Evolutionary conservation across 2,888 invertebrate species (phyloP), one percentile per base, ranked within the genome.

Genomic region (Morinoia aosen): DNA sequence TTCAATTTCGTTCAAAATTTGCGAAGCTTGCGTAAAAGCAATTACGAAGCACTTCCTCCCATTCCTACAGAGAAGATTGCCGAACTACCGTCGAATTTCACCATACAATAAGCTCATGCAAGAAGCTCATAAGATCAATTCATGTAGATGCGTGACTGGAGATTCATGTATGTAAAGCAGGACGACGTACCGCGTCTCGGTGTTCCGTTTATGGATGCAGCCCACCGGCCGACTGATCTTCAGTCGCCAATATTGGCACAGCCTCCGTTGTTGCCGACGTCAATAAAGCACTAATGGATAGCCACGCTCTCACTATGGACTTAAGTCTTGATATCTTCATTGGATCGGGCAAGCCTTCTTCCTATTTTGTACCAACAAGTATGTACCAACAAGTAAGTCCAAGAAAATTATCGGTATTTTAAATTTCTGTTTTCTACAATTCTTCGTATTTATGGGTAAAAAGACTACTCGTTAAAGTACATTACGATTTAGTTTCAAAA

Each of bases 201-300:
- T 33, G 25, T 76, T 76, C 76, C 76, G 25, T 76, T 76, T 76
- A 76, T 76, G 76, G 76, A 76, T 12, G 33, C 33, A 33, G 76
- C 16, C 76, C 76, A 76, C 76, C 16, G 76, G 25, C 76, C 76
- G 33, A 33, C 76, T 33, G 76, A 33, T 76, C 76, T 76, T 76
- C 76, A 76, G 76, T 33, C 19, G 76, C 33, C 76, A 76, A 76
- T 76, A 76, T 76, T 76, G 76, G 76, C 76, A 76, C 76, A 76
- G 25, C 76, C 76, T n/a, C 25, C 25, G 76, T 76, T 76, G 76
- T 76, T 76, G 76, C 76, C 76, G 76, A 76, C 76, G 76, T 76
- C 76, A 76, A 76, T 76, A 76, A 76, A 76, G 76, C 76, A 76
- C 76, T 76, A 76, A 76, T 76, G 76, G 76, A 76, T 76, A 16